Percentiles rank a stretch among this genome's conserved stretches.
Evolutionary conservation across 1,140 invertebrate genomes (phyloP).

Genomic region (Zaprionus davidi): DNA sequence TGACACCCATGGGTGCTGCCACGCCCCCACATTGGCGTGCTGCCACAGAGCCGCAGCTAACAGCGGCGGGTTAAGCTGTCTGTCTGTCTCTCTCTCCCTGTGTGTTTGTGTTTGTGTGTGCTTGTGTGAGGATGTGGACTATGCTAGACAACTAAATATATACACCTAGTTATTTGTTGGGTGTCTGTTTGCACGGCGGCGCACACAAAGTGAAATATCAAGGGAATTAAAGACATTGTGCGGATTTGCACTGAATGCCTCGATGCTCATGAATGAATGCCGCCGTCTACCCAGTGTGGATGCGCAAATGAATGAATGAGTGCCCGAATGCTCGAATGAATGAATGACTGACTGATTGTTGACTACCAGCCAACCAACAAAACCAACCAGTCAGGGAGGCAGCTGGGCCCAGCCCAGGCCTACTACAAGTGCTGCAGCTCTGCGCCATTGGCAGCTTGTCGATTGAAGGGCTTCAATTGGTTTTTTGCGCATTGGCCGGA

Average conservation of each 20-base stretch:
- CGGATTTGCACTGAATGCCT: conserved; percentile 61
- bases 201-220: conserved; percentile 78
- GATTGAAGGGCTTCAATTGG: conserved; percentile 52
- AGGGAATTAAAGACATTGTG: conserved; percentile 77
- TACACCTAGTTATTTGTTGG: conserved; percentile 81
- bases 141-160: conserved; percentile 78
- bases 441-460: conserved; percentile 20
- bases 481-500: conserved; percentile 19
- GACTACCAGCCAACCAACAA: conserved; percentile 12
- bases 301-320: conserved; percentile 41
- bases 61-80: conserved; percentile 57
- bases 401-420: not conserved
- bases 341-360: conserved; percentile 51
- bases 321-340: conserved; percentile 25
- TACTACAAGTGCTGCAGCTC: conserved; percentile 14
- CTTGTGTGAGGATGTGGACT: conserved; percentile 31
- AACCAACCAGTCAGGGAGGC: not conserved
- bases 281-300: conserved; percentile 17
- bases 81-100: not conserved
- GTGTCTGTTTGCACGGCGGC: conserved; percentile 58
- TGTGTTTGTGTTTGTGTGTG: not conserved
- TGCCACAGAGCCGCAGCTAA: conserved; percentile 23
- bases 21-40: conserved; percentile 39
- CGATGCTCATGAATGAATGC: conserved; percentile 56
- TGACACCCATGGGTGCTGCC: conserved; percentile 75